phyloP scores from a whole-genome alignment of 2,113 vertebrate species.

The Nerophis lumbriciformis region DNA sequence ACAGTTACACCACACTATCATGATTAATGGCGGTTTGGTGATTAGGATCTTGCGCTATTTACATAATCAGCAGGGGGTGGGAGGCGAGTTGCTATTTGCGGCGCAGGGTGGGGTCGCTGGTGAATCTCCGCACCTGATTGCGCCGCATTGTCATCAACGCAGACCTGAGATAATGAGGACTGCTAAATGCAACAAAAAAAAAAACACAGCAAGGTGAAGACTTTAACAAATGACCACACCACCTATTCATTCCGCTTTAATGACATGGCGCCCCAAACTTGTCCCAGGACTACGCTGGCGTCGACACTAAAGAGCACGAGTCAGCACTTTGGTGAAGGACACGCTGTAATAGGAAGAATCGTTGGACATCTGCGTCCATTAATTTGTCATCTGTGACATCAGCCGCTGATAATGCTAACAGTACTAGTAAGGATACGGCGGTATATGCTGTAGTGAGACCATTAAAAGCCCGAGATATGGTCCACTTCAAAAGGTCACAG shows the following conservation, averaged over 20 bases:
- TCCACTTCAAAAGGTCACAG: constrained; percentile 50
- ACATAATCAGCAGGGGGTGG: constrained; percentile 44
- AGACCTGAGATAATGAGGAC: constrained; percentile 34
- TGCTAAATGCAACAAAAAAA: not conserved
- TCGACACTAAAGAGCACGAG: not conserved
- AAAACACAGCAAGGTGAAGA: constrained; percentile 2
- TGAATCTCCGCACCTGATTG: constrained; percentile 36
- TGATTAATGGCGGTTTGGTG: constrained; percentile 65
- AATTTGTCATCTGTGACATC: no score
- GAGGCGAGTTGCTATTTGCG: constrained; percentile 40
- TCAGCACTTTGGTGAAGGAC: not conserved
- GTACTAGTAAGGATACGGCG: no score
- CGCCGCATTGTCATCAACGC: constrained; percentile 33
- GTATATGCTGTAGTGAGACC: not conserved
- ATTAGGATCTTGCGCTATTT: constrained; percentile 58
- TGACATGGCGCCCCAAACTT: not conserved
- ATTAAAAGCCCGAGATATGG: not conserved
- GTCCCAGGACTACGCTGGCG: not conserved
- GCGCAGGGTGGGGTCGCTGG: constrained; percentile 4
- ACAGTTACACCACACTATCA: constrained; percentile 46
- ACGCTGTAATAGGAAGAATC: no score
- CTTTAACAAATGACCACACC: constrained; percentile 4
- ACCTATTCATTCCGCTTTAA: not conserved
- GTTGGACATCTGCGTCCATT: no score
- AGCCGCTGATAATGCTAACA: no score